These are phyloP conservation scores for Pangasius macronema DNA, from an alignment of 2,797 vertebrate species.

Conservation along the genomic window DNA sequence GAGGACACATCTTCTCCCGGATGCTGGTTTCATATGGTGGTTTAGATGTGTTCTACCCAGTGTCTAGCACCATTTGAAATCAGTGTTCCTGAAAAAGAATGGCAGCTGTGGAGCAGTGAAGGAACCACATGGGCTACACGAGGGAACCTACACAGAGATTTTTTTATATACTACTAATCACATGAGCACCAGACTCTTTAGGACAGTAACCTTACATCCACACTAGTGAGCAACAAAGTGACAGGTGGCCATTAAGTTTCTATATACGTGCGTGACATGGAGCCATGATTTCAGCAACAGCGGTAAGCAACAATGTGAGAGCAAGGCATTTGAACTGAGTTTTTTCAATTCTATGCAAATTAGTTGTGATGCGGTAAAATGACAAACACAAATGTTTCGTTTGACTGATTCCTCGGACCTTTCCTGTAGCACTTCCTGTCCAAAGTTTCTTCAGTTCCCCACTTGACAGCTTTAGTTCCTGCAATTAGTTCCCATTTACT, in stretches of 20 bases:
- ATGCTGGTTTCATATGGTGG: constrained; percentile 99
- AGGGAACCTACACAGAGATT: background rate
- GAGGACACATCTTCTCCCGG: constrained; percentile 80
- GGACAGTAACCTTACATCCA: background rate
- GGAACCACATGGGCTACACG: background rate
- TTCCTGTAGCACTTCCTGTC: background rate
- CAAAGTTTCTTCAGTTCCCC: background rate
- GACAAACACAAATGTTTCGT: background rate
- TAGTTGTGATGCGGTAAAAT: background rate
- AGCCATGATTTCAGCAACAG: background rate
- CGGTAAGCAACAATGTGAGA: background rate
- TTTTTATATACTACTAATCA: background rate
- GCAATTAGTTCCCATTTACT: background rate
- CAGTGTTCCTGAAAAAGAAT: constrained; percentile 96
- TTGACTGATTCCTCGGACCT: background rate
- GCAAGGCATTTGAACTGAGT: background rate
- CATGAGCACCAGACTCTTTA: background rate
- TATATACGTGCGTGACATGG: background rate
- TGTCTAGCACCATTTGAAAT: constrained; percentile 99
- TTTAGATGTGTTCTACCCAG: constrained; percentile 93
- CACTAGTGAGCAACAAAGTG: background rate
- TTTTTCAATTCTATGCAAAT: background rate
- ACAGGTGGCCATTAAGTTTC: background rate
- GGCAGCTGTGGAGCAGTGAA: constrained; percentile 48
- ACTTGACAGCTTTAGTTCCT: background rate